Percentiles rank a stretch among this genome's conserved stretches.
phyloP scores from a whole-genome alignment of 2,113 vertebrate species.

The Rhizomys pruinosus region DNA sequence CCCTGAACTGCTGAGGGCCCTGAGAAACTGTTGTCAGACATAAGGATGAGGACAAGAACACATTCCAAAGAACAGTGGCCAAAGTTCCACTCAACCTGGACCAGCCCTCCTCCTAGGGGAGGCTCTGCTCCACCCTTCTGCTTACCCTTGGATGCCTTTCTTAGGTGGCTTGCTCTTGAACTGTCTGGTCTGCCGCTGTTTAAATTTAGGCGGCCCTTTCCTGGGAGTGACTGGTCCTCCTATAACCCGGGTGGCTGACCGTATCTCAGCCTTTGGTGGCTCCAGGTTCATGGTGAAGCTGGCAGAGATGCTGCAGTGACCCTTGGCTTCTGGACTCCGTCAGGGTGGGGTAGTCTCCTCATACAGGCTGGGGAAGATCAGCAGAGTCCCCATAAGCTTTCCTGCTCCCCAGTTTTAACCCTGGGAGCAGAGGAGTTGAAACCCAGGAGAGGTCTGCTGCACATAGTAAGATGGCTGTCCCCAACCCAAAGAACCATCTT shows the following conservation, averaged over 20 bases:
- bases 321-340: background rate
- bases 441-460: too few species aligned
- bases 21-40: rapidly evolving
- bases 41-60: too few species aligned
- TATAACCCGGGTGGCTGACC: conserved; percentile 92
- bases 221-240: conserved; percentile 95
- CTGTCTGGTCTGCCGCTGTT: conserved; percentile 96
- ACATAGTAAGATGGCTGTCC: too few species aligned
- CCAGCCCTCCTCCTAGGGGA: background rate
- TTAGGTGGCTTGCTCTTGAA: conserved; percentile 99
- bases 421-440: background rate
- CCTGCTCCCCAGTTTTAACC: rapidly evolving
- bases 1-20: background rate
- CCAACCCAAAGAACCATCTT: background rate
- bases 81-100: background rate
- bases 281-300: conserved; percentile 92
- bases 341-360: background rate
- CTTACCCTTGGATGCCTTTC: conserved; percentile 96
- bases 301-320: background rate
- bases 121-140: background rate
- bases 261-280: conserved; percentile 90
- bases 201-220: conserved; percentile 97
- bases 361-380: background rate
- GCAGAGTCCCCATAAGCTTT: background rate
- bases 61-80: background rate